Base-by-base conservation (phyloP, 2,797 vertebrate genomes). In the Triplophysa yarkandensis region DNA sequence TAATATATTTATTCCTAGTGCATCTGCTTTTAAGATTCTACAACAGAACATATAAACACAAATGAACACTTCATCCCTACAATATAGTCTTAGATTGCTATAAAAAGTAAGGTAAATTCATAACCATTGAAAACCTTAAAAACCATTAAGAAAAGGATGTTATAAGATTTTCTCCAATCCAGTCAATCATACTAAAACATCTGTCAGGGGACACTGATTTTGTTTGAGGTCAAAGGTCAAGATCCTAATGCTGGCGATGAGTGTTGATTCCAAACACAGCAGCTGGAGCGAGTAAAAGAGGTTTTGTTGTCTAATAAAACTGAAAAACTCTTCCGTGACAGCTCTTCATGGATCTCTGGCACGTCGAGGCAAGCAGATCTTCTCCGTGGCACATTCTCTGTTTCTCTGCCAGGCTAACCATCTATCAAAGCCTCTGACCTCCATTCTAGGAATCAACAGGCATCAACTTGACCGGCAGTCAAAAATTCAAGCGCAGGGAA, bases 311-410 rank as follows among this genome's bases (percentile, higher is more conserved):
- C 4, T 1, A 46, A n/a, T 46, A 7, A 46, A 46, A 46, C 17
- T 46, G 44, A 7, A 46, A 46, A 46, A 17, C 44, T 9, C 19
- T 21, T 48, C 7, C n/a, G 17, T 44, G 43, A 44, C 16, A n/a
- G 14, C 44, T n/a, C 44, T 46, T n/a, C n/a, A 19, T 46, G 17
- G 5, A 4, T 46, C n/a, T 43, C 13, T 21, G 44, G 39, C 76
- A 50, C 69, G 67, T 71, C 55, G 3, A 43, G 63, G 70, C 76
- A 71, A 68, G 76, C 14, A 39, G 48, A 55, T 63, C n/a, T 14
- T 30, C 55, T 44, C 48, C 28, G 46, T 55, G 75, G 36, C 36
- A 39, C 10, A 39, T 39, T 39, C 36, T 39, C 36, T 67, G 71
- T 74, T 55, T 77, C 39, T 36, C 9, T 5, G 5, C 30, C 52